A percentile compares a stretch with the other conserved stretches of the same genome.
phyloP scores from a whole-genome alignment of 2,113 vertebrate species.

The Indicator maculatus region DNA sequence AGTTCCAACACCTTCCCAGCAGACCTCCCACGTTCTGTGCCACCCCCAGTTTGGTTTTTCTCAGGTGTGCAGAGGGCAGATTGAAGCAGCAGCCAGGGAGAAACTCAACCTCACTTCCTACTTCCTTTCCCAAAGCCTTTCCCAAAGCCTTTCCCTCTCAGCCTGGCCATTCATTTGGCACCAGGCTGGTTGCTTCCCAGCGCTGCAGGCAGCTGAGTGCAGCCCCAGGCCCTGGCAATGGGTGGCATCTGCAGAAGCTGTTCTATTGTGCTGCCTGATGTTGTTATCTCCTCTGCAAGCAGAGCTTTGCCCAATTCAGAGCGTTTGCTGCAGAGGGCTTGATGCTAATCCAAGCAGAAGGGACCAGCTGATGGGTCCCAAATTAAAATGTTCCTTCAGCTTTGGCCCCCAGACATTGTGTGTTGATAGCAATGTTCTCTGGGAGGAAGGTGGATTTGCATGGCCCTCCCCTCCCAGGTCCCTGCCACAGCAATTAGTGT shows the following conservation, averaged over 20 bases:
- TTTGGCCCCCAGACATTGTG: constrained; percentile 11
- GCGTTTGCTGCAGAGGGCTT: not conserved
- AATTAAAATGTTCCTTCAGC: constrained; percentile 58
- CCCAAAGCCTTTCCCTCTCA: not conserved
- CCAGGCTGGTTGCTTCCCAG: not conserved
- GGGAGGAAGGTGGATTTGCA: constrained; percentile 50
- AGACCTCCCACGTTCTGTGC: not conserved
- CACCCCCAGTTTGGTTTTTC: not conserved
- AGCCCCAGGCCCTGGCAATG: not conserved
- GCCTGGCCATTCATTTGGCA: not conserved
- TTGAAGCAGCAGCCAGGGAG: not conserved
- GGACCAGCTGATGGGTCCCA: constrained; percentile 27
- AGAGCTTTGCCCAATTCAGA: not conserved
- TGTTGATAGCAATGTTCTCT: constrained; percentile 26
- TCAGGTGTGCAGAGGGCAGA: not conserved
- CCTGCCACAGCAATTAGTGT: constrained; percentile 26
- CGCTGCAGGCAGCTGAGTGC: not conserved
- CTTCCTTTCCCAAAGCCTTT: not conserved
- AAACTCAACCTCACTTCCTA: not conserved
- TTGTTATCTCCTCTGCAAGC: not conserved
- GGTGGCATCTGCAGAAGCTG: not conserved
- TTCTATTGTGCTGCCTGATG: not conserved
- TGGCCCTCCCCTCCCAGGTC: constrained; percentile 42
- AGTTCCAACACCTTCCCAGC: not conserved
- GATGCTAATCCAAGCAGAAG: constrained; percentile 42